Conservation (phyloP, 2,113 vertebrate species). For the Turdus rufiventris region DNA sequence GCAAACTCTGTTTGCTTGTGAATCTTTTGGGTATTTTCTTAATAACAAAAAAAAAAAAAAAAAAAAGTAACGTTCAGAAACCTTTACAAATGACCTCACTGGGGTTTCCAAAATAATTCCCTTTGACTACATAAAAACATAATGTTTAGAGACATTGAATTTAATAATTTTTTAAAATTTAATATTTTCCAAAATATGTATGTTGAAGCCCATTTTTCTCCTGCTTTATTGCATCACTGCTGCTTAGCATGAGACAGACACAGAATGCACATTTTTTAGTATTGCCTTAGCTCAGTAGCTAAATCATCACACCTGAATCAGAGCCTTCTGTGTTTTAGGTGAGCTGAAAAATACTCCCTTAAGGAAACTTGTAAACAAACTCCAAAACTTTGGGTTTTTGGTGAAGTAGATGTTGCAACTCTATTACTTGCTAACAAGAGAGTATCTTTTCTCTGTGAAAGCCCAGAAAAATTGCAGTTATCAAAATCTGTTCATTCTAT, state of each 20-base stretch:
- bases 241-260: not conserved
- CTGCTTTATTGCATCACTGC: not conserved
- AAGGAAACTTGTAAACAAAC: not conserved
- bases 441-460: not conserved
- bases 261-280: not conserved
- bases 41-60: not conserved
- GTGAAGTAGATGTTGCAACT: not conserved
- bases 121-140: not conserved
- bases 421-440: not conserved
- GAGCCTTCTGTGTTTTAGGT: not conserved
- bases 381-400: not conserved
- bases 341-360: not conserved
- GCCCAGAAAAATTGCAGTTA: not conserved
- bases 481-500: constrained; percentile 1
- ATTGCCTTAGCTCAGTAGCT: not conserved
- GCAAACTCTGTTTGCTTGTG: not conserved
- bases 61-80: not conserved
- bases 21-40: not conserved
- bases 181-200: not conserved
- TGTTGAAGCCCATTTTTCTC: not conserved
- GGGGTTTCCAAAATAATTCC: not conserved
- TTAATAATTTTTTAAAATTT: not conserved
- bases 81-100: not conserved
- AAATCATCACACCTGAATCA: not conserved
- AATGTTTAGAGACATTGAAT: not conserved